These are phyloP conservation scores for Cheilosia soror DNA, from an alignment of 2,888 invertebrate species.

Conservation along the genomic window DNA sequence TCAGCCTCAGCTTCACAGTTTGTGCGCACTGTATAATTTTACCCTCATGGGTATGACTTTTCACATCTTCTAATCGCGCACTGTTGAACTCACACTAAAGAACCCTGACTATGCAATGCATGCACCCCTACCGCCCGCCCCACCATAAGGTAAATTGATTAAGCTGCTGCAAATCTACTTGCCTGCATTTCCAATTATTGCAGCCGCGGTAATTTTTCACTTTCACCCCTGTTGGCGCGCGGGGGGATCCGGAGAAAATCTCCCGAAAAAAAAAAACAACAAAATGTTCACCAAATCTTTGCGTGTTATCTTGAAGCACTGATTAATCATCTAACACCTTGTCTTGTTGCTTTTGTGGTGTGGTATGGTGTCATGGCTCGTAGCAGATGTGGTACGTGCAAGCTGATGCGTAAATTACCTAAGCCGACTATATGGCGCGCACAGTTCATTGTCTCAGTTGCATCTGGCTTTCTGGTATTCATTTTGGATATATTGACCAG, in stretches of 20 bases:
- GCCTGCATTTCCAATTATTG: conserved; percentile 45
- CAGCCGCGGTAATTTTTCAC: conserved; percentile 53
- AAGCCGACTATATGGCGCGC: conserved; percentile 15
- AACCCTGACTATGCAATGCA: not conserved
- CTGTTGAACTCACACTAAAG: conserved; percentile 10
- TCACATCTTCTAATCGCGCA: conserved; percentile 17
- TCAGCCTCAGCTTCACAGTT: conserved; percentile 8
- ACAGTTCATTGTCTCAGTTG: conserved; percentile 48
- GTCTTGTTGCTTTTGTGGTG: conserved; percentile 30
- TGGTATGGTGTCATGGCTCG: conserved; percentile 23
- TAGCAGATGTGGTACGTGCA: conserved; percentile 22
- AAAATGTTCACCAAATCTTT: conserved; percentile 17
- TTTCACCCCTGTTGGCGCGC: conserved; percentile 38
- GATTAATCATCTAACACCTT: conserved; percentile 55
- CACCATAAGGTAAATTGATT: conserved; percentile 4
- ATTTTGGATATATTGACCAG: conserved; percentile 32
- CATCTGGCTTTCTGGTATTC: conserved; percentile 35
- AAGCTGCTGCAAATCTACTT: conserved; percentile 7
- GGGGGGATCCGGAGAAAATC: conserved; percentile 40
- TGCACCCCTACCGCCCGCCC: not conserved
- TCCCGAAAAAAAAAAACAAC: conserved; percentile 43
- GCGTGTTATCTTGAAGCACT: conserved; percentile 28
- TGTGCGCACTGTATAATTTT: conserved; percentile 26
- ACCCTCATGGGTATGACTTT: not conserved
- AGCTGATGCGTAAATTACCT: conserved; percentile 52